Evolutionary conservation across 2,888 invertebrate genomes (phyloP), one percentile per base, ranked within the genome.

Genomic region (Ophion costatus): DNA sequence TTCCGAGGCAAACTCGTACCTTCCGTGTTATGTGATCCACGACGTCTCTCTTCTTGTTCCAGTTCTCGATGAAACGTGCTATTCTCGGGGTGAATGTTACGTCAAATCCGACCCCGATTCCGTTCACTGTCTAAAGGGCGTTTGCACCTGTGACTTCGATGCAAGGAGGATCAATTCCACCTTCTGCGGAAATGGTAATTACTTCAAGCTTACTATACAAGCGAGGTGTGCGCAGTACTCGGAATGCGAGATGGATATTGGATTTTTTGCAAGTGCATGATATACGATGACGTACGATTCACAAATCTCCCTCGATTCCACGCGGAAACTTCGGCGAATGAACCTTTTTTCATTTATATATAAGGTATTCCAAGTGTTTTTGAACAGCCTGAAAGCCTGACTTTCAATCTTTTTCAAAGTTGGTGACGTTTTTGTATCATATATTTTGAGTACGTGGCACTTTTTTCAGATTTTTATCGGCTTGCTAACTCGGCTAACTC

Each of bases 31-130:
- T 67, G 61, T 17, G 51, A 76, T 78, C 67, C 80, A n/a, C 79
- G 70, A 71, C 51, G 38, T 70, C 20, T 70, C 20, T 67, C 67
- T 67, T 66, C 71, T 22, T 79, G 73, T 74, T 85, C 56, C 79
- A 92, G 92, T 81, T 82, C 84, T 91, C n/a, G 89, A 88, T 2
- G 88, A 89, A 73, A 66, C 64, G 14, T 92, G 91, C 66, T 5
- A 45, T 6, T 87, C 75, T n/a, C 57, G 83, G 2, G 87, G 83
- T 6, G 91, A 92, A 79, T 92, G 92, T 80, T 91, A 90, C 81
- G 77, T 89, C 67, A 83, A 80, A 70, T 80, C 59, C 29, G 61
- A 83, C 57, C 20, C 64, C 38, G n/a, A 87, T 14, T 70, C 82
- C 45, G 86, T 88, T n/a, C 56, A 82, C 11, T 89, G 88, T 66